Evolutionary conservation across 2,113 vertebrate species (phyloP).

Genomic region (Haliaeetus leucogaster): DNA sequence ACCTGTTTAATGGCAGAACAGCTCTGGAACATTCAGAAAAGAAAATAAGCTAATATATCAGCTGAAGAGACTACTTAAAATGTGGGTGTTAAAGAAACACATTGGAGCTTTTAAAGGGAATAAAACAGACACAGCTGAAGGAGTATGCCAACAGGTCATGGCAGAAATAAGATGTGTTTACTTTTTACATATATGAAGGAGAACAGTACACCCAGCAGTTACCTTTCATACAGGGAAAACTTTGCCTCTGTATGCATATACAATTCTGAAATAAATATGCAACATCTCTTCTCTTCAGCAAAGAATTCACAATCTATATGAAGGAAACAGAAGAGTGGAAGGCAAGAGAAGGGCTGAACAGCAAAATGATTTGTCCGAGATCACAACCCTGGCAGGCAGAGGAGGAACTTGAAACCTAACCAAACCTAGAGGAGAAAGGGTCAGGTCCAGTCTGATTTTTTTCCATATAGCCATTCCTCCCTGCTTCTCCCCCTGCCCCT

Average conservation of each 20-base stretch:
- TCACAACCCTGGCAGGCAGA: not conserved
- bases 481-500: not conserved
- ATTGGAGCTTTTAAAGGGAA: not conserved
- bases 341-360: not conserved
- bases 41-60: not conserved
- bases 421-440: not conserved
- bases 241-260: not conserved
- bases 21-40: not conserved
- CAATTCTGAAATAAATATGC: not conserved
- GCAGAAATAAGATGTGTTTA: not conserved
- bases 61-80: not conserved
- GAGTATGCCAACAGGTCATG: not conserved
- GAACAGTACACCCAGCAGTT: not conserved
- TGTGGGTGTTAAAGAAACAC: not conserved
- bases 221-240: not conserved
- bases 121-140: not conserved
- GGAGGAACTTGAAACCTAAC: not conserved
- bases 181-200: not conserved
- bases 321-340: not conserved
- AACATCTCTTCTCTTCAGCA: not conserved
- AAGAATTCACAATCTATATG: not conserved
- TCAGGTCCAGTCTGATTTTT: not conserved
- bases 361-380: not conserved
- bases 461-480: not conserved
- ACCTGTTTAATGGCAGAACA: not conserved